Percentiles rank a stretch among this genome's conserved stretches.
Evolutionary conservation across 2,797 vertebrate genomes (phyloP).

Genomic region (Dipus sagitta): DNA sequence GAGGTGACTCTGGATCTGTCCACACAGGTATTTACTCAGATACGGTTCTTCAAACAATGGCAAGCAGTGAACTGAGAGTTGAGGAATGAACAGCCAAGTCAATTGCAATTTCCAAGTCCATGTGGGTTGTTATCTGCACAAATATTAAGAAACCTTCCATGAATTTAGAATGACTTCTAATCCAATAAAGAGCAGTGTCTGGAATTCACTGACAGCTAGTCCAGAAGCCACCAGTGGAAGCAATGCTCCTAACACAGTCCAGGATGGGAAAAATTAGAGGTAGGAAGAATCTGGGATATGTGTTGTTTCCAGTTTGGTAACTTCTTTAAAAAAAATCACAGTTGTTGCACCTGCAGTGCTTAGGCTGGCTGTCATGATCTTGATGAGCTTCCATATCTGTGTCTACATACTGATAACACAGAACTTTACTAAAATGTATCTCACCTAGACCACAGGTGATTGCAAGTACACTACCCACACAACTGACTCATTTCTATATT

Average conservation of each 20-base stretch:
- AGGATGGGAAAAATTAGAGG: neutral
- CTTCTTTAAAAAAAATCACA: neutral
- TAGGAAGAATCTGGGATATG: neutral
- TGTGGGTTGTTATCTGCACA: constrained; percentile 75
- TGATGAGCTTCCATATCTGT: neutral
- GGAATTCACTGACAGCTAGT: constrained; percentile 23
- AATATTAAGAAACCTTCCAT: constrained; percentile 64
- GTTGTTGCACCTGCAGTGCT: neutral
- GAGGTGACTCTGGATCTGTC: neutral
- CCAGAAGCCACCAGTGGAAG: constrained; percentile 47
- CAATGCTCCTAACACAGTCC: neutral
- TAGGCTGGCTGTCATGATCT: neutral
- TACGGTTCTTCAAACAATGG: constrained; percentile 23
- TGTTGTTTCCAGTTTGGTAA: neutral
- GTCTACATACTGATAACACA: neutral
- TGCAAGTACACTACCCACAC: neutral
- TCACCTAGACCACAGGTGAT: neutral
- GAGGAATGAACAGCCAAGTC: constrained; percentile 74
- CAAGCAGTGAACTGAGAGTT: constrained; percentile 59
- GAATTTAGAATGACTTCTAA: constrained; percentile 63
- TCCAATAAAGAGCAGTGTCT: constrained; percentile 25
- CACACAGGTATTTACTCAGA: constrained; percentile 53
- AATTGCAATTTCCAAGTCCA: constrained; percentile 73
- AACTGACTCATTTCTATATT: neutral
- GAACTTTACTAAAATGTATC: neutral